Percentiles rank a stretch among this genome's conserved stretches.
Evolutionary conservation across 2,888 invertebrate species (phyloP).

Genomic region (Eristalis intricaria): DNA sequence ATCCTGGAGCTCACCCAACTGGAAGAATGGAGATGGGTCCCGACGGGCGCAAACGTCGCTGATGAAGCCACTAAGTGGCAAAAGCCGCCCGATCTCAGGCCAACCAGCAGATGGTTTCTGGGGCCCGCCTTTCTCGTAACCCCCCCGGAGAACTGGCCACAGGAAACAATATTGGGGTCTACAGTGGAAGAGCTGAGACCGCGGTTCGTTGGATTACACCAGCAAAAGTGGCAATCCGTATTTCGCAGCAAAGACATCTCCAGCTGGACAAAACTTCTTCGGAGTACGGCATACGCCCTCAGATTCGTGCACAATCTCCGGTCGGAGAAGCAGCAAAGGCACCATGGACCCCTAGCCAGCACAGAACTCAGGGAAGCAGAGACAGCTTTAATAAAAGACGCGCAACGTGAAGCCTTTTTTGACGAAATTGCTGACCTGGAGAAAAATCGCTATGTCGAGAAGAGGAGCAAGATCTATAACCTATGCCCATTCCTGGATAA

Average conservation of each 20-base stretch:
- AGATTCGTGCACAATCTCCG: neutral
- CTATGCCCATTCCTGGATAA: neutral
- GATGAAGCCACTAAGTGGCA: constrained; percentile 58
- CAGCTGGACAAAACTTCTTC: neutral
- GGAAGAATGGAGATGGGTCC: constrained; percentile 44
- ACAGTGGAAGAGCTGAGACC: neutral
- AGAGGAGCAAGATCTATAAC: neutral
- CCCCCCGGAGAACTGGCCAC: constrained; percentile 12
- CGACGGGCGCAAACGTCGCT: too few species aligned
- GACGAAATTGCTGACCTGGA: too few species aligned
- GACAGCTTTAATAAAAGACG: too few species aligned
- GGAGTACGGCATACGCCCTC: constrained; percentile 20
- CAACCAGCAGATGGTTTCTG: constrained; percentile 41
- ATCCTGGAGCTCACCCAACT: constrained; percentile 45
- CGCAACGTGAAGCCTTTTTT: too few species aligned
- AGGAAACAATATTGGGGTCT: neutral
- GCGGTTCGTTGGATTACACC: neutral
- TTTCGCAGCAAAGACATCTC: neutral
- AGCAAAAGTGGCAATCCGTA: neutral
- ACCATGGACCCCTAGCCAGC: too few species aligned
- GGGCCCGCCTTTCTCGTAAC: constrained; percentile 45
- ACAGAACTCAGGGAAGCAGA: too few species aligned
- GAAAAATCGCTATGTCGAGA: neutral
- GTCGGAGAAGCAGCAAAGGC: too few species aligned
- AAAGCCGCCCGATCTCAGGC: constrained; percentile 5